Evolutionary conservation across 2,113 vertebrate genomes (phyloP), one percentile per base, ranked within the genome.

Genomic region (Bombycilla garrulus): DNA sequence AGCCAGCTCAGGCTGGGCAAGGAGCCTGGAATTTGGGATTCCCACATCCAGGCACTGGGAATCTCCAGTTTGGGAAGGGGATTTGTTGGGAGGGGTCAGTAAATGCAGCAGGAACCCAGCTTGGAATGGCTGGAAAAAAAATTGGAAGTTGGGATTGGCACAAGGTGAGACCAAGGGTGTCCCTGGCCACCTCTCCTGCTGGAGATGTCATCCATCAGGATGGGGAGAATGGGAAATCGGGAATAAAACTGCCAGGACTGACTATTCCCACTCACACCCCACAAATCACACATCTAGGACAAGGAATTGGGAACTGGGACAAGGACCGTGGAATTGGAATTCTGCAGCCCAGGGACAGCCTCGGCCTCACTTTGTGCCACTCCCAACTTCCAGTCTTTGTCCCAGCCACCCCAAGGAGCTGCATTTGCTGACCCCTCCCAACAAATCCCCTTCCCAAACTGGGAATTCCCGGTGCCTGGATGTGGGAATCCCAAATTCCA

Each of bases 251-350:
- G 28, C 18, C 45, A 56, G 57, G 45, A 40, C 3, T 5, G 22
- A 25, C 9, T 1, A 0, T 23, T 29, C 33, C 19, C 36, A 7
- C 38, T 48, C n/a, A n/a, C n/a, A n/a, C 54, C 15, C 42, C 2
- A 3, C 1, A 6, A 42, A 14, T n/a, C n/a, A n/a, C n/a, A 38
- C 38, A 12, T 38, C 38, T 10, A 38, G 38, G 38, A 38, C 38
- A 38, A 38, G 38, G 38, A 38, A 38, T 38, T 38, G 38, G 38
- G 38, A 38, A 38, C 12, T 38, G 12, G 61, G 77, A 1, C 48
- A 45, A 12, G 48, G 33, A 31, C 26, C 8, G 2, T n/a, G 47
- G 48, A 25, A 56, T 4, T n/a, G 13, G 53, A 18, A 81, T 48
- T 22, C 78, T 17, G 6, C 42, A 56, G 35, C 35, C 4, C 29